Evolutionary conservation across 2,888 invertebrate species (phyloP).

Genomic region (Meghimatium bilineatum): DNA sequence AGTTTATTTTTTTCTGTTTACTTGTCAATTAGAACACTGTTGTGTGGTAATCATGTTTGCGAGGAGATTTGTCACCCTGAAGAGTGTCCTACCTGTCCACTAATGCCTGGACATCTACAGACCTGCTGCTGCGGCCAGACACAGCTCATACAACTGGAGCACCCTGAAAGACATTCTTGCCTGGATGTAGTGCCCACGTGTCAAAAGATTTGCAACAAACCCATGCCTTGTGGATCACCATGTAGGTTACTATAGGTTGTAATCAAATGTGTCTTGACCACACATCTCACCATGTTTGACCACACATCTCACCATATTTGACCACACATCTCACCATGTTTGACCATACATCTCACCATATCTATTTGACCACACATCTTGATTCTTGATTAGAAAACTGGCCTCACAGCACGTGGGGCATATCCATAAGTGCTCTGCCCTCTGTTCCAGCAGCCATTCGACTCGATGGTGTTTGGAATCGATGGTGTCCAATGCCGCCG

Average conservation of each 20-base stretch:
- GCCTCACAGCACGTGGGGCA: no score
- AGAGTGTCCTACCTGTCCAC: conserved; percentile 82
- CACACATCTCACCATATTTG: no score
- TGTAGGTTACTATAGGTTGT: conserved; percentile 55
- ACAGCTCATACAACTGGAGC: conserved; percentile 73
- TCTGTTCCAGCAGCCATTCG: no score
- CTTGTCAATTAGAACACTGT: conserved; percentile 61
- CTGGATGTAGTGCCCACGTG: conserved; percentile 80
- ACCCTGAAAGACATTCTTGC: conserved; percentile 63
- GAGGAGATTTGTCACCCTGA: conserved; percentile 84
- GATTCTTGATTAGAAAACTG: no score
- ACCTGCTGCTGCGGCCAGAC: conserved; percentile 88
- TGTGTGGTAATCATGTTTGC: conserved; percentile 83
- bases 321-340: no score
- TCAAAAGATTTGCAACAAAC: conserved; percentile 84
- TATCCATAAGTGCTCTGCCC: no score
- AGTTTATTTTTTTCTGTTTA: not conserved
- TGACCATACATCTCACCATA: no score
- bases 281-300: no score
- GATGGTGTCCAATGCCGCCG: no score
- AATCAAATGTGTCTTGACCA: no score
- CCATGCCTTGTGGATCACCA: conserved; percentile 83
- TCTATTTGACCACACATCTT: no score
- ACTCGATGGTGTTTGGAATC: no score
- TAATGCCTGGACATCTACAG: conserved; percentile 82